Evolutionary conservation across 2,797 vertebrate genomes (phyloP), one percentile per base, ranked within the genome.

Genomic region (Peromyscus attwateri): DNA sequence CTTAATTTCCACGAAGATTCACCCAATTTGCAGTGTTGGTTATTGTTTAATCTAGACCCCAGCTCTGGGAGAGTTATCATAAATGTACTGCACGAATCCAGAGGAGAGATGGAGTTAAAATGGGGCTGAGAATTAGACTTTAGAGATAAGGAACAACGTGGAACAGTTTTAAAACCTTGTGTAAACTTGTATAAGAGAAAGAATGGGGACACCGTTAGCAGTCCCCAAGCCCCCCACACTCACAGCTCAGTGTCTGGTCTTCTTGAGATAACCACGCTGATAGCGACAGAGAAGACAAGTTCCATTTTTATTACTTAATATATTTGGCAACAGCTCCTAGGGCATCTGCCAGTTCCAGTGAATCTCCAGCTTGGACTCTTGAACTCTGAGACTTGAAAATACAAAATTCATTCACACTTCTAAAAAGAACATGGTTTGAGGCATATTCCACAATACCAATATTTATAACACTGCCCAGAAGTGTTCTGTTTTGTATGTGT

Each of bases 381-480:
- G 94, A 96, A 96, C 95, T 95, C 91, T 89, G 70, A 94, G 70
- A 75, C 68, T 64, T 4, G 9, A 76, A 73, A 94, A 87, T 49
- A 85, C 85, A 89, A 71, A 94, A 94, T 92, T 84, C 40, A 62
- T 96, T 97, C 55, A 21, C 60, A 92, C 52, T 89, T 96, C 87
- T 91, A 85, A 93, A 96, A 92, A 70, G 89, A 92, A 96, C 89
- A 83, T 11, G 2, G 94, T 92, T 87, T 92, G 82, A 95, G 96
- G 89, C 96, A 77, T 76, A 91, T 88, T 97, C 96, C 93, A 34
- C 76, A 80, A 96, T 95, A 71, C 64, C 92, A 97, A 84, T 85
- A 97, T 90, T 77, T 94, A 93, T 98, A 95, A 64, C 57, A 91
- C 60, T 70, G 49, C 68, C 97, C 89, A 95, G 94, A 97, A 98